phyloP scores from a whole-genome alignment of 2,797 vertebrate species.

The Alexandromys oeconomus region DNA sequence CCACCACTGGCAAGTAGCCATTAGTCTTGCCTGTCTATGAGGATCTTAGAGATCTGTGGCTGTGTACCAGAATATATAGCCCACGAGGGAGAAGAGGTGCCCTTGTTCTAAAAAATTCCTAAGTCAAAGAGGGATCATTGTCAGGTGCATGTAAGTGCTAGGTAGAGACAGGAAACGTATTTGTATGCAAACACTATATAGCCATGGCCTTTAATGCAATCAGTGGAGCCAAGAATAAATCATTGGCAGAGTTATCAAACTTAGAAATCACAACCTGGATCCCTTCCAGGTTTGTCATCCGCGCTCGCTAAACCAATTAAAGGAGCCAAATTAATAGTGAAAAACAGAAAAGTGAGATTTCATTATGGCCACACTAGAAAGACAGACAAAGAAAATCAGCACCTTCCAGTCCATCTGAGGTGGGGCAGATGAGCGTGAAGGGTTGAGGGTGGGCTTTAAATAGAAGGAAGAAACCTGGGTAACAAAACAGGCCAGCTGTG shows the following conservation, averaged over 20 bases:
- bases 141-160: not conserved
- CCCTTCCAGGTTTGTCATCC: not conserved
- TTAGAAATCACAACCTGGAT: not conserved
- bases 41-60: not conserved
- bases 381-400: not conserved
- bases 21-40: not conserved
- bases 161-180: not conserved
- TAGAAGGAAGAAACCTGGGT: not conserved
- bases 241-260: not conserved
- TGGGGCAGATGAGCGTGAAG: not conserved
- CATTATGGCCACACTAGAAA: not conserved
- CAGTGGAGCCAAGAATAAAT: conserved; percentile 37
- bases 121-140: not conserved
- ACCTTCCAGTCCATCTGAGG: not conserved
- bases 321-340: not conserved
- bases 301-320: not conserved
- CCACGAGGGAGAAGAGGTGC: not conserved
- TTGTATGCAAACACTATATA: not conserved
- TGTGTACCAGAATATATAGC: not conserved
- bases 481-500: not conserved
- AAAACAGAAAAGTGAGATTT: not conserved
- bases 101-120: not conserved
- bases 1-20: not conserved
- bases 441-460: not conserved
- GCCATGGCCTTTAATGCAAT: conserved; percentile 16